Conservation (phyloP, 2,797 vertebrate genomes). For the Capromys pilorides region DNA sequence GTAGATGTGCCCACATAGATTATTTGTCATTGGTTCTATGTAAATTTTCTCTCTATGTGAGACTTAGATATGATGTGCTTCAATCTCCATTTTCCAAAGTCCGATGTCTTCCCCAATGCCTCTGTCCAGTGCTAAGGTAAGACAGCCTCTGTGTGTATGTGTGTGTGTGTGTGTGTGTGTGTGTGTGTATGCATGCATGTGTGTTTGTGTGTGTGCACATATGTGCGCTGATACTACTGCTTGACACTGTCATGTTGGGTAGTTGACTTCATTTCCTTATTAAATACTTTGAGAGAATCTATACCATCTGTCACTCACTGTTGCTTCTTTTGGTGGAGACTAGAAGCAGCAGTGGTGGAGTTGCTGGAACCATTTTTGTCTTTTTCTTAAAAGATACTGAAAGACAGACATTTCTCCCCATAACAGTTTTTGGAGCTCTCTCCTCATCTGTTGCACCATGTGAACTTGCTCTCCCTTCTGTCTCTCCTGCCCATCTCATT, state of each 20-base stretch:
- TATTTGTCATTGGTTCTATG: conserved; percentile 6
- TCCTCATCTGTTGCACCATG: no score
- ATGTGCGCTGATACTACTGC: background rate
- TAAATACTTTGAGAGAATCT: background rate
- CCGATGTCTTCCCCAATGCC: background rate
- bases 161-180: no score
- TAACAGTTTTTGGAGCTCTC: background rate
- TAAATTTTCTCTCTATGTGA: background rate
- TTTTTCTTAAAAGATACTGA: background rate
- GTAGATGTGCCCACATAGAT: background rate
- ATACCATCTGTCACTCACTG: background rate
- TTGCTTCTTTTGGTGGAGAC: background rate
- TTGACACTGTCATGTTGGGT: background rate
- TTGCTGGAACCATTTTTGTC: background rate
- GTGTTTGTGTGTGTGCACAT: no score
- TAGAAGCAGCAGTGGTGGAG: background rate
- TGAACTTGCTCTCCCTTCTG: background rate
- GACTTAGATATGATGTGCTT: background rate
- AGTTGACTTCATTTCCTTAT: background rate
- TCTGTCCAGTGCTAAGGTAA: background rate
- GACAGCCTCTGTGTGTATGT: no score
- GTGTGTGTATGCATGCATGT: no score
- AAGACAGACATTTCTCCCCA: background rate
- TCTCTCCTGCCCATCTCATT: background rate
- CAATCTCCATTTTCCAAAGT: background rate